Percentiles rank a stretch among this genome's conserved stretches.
Conservation (phyloP, 2,888 invertebrate genomes). For the Sarcophaga caerulescens region DNA sequence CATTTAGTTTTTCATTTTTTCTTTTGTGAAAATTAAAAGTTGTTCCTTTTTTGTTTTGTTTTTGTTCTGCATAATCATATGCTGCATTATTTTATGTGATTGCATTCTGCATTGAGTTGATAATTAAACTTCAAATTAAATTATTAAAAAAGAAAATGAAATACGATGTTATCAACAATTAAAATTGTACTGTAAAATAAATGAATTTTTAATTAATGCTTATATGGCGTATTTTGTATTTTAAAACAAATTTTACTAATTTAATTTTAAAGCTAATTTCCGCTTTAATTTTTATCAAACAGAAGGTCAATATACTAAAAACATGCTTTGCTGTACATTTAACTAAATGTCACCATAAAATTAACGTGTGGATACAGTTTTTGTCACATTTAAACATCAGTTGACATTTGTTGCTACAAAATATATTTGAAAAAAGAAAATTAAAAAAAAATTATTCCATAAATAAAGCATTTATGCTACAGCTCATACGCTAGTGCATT, state of each 20-base stretch:
- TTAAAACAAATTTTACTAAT: neutral
- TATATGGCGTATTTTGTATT: no score
- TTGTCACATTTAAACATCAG: constrained; percentile 2
- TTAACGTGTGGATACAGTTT: neutral
- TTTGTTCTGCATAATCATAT: neutral
- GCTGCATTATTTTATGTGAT: neutral
- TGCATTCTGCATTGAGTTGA: constrained; percentile 11
- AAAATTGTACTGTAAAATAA: no score
- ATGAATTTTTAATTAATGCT: no score
- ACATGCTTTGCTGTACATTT: constrained; percentile 7
- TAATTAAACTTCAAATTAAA: constrained; percentile 13
- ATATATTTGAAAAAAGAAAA: neutral
- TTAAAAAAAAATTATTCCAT: neutral
- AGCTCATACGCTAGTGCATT: constrained; percentile 14
- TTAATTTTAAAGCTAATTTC: constrained; percentile 12
- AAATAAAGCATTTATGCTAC: constrained; percentile 9
- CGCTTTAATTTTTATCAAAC: constrained; percentile 7
- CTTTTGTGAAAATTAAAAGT: neutral
- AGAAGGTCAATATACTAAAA: constrained; percentile 17
- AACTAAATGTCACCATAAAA: constrained; percentile 19
- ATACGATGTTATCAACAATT: neutral
- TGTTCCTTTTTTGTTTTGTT: neutral
- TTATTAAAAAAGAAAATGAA: neutral
- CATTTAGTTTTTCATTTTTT: no score
- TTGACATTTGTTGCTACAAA: neutral